Conservation (phyloP, 2,888 invertebrate genomes). For the Ptycholaimellus sp. region DNA sequence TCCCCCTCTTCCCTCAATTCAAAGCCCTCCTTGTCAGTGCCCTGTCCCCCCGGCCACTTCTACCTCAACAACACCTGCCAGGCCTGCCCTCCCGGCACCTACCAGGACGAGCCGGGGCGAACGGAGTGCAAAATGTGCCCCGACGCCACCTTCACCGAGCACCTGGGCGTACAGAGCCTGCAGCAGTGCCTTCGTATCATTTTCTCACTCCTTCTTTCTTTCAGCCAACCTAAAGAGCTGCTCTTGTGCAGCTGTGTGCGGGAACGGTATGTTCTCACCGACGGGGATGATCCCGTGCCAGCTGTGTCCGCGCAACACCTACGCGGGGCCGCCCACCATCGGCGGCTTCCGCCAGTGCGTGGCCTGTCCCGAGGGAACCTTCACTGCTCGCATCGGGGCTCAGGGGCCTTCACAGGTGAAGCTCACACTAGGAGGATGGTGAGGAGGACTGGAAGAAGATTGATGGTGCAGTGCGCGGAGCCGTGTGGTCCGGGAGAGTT, state of each 20-base stretch:
- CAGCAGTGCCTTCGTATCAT: constrained; percentile 13
- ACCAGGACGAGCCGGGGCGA: constrained; percentile 38
- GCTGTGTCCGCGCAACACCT: constrained; percentile 77
- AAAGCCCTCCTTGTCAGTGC: constrained; percentile 39
- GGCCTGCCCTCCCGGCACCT: constrained; percentile 63
- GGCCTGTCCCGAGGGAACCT: constrained; percentile 40
- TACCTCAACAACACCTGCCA: constrained; percentile 67
- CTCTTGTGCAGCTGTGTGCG: constrained; percentile 46
- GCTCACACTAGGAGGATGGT: no score
- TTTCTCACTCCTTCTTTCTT: background rate
- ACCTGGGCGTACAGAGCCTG: constrained; percentile 46
- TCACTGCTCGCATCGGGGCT: constrained; percentile 28
- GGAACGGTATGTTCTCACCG: constrained; percentile 79
- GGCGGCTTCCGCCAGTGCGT: constrained; percentile 38
- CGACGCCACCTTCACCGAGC: constrained; percentile 53
- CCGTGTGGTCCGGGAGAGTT: constrained; percentile 72
- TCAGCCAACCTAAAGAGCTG: background rate
- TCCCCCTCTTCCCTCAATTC: background rate
- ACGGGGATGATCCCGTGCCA: constrained; percentile 78
- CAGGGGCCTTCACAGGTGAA: constrained; percentile 22
- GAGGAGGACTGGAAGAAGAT: no score
- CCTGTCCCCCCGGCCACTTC: constrained; percentile 86
- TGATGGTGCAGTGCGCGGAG: constrained; percentile 37
- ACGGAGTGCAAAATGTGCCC: constrained; percentile 80
- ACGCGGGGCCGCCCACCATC: constrained; percentile 26